Evolutionary conservation across 2,888 invertebrate genomes (phyloP), one percentile per base, ranked within the genome.

Genomic region (Falcaria lacertinaria): DNA sequence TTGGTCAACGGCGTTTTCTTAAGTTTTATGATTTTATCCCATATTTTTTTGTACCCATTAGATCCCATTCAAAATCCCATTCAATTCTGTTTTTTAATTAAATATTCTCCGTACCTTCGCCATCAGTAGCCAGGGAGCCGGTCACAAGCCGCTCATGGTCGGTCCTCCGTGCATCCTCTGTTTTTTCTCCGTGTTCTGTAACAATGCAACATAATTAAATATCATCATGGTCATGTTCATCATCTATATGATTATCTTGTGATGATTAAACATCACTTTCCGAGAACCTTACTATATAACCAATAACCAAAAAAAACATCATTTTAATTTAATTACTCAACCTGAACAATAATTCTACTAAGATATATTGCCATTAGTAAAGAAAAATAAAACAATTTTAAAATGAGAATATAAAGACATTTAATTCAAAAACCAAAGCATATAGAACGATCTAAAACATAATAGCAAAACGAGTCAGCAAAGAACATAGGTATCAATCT

Each of bases 61-160:
- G 22, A 22, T 22, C 5, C 7, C 7, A 22, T 22, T 5, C 1
- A 22, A 38, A 48, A 47, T 51, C 47, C 45, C 34, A n/a, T 38
- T 13, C n/a, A 16, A 38, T 8, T 39, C 16, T 7, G 14, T 2
- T 15, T 35, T 15, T 15, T 19, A 15, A 33, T 13, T 35, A 33
- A 33, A 50, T 42, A 47, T 59, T n/a, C 5, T 13, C 81, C 90
- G 91, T 90, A 95, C 96, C 95, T 92, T 95, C 94, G 69, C 95
- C 95, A 79, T 95, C 94, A 73, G 95, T 96, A 78, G 95, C 94
- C 67, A 95, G 91, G 57, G 95, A 95, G 65, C 93, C 94, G 58
- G 91, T 91, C 63, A 89, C 91, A 76, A 92, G 92, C 87, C 93
- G 91, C 77, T 90, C 90, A 52, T 90, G 90, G 57, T 90, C 82